Base-by-base conservation (phyloP, 2,797 vertebrate species). In the Lates japonicus region DNA sequence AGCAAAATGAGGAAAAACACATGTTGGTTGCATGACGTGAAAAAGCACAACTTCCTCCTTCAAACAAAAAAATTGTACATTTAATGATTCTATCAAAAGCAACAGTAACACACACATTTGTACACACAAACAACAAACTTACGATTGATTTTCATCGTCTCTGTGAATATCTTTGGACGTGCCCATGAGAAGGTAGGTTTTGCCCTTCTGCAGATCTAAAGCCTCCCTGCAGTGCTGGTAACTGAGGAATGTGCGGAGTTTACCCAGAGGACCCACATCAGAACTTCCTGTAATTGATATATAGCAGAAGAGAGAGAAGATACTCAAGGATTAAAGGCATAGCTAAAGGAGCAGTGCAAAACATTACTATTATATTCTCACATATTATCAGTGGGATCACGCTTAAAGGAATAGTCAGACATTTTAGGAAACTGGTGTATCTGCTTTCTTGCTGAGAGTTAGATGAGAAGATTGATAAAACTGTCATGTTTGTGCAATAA, bases 171-270 rank as follows among this genome's bases (percentile, higher is more conserved):
- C 87, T 22, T 19, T 76, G 37, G 90, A 91, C 2, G 85, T 69
- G 22, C 95, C 95, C 95, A 96, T 96, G 77, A 95, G 78, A 7
- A 96, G 94, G 84, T 94, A 95, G 3, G 62, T 70, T 52, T 93
- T 94, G 2, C 65, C 88, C 2, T 0, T 0, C 0, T 0, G 0
- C 12, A 96, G 60, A 10, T 20, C 52, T n/a, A 95, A 78, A 70
- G 78, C 17, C 0, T 83, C 77, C 64, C 92, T 91, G 88, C 95
- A 96, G 78, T 88, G 86, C 0, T 83, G 67, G 70, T 86, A 92
- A 78, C 92, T 88, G 41, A 95, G 78, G 77, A 95, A 95, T 9
- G 8, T 41, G 1, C 95, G 92, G 0, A 25, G 0, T 57, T 92
- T 33, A 9, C 82, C 89, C 33, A 1, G 3, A 55, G 91, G 44